Evolutionary conservation across 1,140 invertebrate species (phyloP), one percentile per base, ranked within the genome.

Genomic region (Eufriesea mexicana): DNA sequence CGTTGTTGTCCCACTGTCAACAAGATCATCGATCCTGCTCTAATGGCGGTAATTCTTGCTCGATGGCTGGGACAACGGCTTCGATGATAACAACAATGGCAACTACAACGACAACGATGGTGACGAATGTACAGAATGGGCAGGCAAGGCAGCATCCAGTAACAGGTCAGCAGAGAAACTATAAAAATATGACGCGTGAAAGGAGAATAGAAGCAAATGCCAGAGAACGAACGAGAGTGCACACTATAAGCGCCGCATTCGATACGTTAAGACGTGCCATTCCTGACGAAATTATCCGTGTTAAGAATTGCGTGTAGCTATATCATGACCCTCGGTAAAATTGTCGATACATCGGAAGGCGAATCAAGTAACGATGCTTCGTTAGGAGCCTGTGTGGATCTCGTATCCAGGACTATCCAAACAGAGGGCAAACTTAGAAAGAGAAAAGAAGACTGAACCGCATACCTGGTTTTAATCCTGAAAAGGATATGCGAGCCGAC

Each of bases 151-250:
- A 89, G 64, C 82, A 89, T 74, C 62, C 87, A 9, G 14, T 78
- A 8, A 16, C 80, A n/a, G 84, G 89, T 25, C 91, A 97, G 72
- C 97, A 98, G 88, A 96, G 98, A 83, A 98, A 98, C 92, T 98
- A 99, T 93, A 99, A 99, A 91, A 99, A 98, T 91, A 98, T 99
- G 98, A 99, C 98, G 0, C 94, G 98, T 45, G 98, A 98, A 90
- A 95, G 98, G 83, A 94, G 98, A 51, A 98, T 99, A 89, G 98
- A 99, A 93, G 98, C 98, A 1, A 99, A 99, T 90, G 98, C 98
- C 0, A 95, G 98, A 2, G 98, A 99, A 93, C 94, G 98, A 55
- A 98, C 98, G 14, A 95, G 98, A 62, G 98, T 99, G 2, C 98
- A 99, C 92, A 99, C 98, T 0, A 99, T 99, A 83, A 98, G 98